Evolutionary conservation across 2,113 vertebrate species (phyloP).

Genomic region (Phalacrocorax aristotelis): DNA sequence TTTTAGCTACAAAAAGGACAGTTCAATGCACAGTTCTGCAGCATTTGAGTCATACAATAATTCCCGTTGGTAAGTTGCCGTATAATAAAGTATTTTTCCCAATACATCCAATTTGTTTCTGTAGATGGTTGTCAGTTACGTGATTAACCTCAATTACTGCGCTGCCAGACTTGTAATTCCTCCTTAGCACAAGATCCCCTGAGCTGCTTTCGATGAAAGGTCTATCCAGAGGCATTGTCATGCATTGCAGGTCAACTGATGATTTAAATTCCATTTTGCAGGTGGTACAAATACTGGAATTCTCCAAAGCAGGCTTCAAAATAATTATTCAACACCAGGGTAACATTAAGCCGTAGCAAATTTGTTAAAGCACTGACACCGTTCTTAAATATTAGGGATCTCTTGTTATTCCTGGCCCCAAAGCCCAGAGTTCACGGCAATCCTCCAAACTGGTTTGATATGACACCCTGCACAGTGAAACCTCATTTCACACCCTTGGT

Average conservation of each 20-base stretch:
- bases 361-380: neutral
- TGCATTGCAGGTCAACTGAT: neutral
- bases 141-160: neutral
- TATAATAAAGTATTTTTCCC: neutral
- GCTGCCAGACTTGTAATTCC: neutral
- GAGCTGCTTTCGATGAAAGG: neutral
- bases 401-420: neutral
- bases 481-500: neutral
- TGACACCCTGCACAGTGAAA: neutral
- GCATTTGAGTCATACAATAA: neutral
- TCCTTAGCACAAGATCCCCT: neutral
- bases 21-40: neutral
- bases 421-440: neutral
- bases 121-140: neutral
- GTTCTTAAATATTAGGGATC: neutral
- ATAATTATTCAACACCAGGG: no score
- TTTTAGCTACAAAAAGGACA: neutral
- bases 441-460: rapidly evolving
- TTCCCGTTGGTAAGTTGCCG: rapidly evolving
- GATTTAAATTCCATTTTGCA: neutral
- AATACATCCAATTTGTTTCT: neutral
- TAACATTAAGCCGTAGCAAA: no score
- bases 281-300: neutral
- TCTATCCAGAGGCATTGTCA: neutral
- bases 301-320: neutral